Base-by-base conservation (phyloP, 2,888 invertebrate species). In the Drosophila paramelanica region DNA sequence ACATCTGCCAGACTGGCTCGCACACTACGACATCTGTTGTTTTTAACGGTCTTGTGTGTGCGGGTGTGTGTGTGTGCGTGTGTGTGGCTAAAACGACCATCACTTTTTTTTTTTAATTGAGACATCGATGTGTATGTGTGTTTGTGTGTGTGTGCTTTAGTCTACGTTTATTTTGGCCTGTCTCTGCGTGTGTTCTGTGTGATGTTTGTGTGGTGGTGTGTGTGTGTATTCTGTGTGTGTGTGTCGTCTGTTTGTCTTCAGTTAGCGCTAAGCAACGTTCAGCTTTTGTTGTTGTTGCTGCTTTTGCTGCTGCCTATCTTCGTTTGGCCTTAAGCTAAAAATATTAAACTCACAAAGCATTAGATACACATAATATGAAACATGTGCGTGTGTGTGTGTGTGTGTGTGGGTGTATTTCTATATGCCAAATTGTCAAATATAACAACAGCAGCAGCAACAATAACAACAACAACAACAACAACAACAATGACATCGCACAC, bases 241-340 rank as follows among this genome's bases (percentile, higher is more conserved):
- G n/a, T 55, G n/a, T 47, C 38, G 25, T 36, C 50, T 83, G 69
- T 82, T 83, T 86, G 67, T 65, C 69, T 80, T 87, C 81, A 89
- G 77, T 83, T 81, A 80, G 77, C 79, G 72, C 83, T 70, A 52
- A 70, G 84, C 69, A 73, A 70, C 70, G 57, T 73, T 59, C 59
- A 52, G 52, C 23, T 43, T 27, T 27, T 41, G 25, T 4, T 23
- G 23, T 49, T 66, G n/a, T 27, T 60, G 49, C 39, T 51, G 41
- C 45, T 42, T 49, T 13, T 61, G 41, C 61, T 73, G 79, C 53
- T 57, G 77, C 60, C 81, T 68, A 70, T 64, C 68, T 73, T 62
- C 75, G 70, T 72, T 84, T 85, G 67, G 71, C 88, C 78, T 87
- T 72, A 49, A 75, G 85, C 89, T 89, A 89, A 89, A 86, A 89